phyloP scores from a whole-genome alignment of 1,140 invertebrate genomes.

The Euschistus heros region DNA sequence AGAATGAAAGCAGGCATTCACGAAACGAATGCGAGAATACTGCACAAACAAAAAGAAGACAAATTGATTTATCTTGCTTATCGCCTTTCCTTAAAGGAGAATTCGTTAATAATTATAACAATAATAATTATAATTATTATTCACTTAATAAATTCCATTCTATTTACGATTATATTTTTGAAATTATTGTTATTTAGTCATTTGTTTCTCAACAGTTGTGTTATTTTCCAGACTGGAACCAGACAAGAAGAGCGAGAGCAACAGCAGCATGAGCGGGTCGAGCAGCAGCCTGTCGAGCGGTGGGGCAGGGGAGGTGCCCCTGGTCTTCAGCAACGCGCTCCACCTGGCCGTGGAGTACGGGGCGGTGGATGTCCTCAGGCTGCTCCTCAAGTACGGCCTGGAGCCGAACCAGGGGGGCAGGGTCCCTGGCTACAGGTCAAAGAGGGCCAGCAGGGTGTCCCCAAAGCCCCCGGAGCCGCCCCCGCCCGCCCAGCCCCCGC shows the following conservation, averaged over 20 bases:
- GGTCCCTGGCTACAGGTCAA: conserved; percentile 26
- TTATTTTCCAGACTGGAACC: conserved; percentile 30
- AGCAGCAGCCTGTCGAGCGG: not conserved
- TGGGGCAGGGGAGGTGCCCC: conserved; percentile 29
- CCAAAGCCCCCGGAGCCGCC: conserved; percentile 9
- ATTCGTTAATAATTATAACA: too few species aligned
- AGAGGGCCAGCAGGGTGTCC: conserved; percentile 21
- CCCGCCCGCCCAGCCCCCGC: conserved; percentile 18
- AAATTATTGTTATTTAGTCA: not conserved
- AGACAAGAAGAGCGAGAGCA: conserved; percentile 1
- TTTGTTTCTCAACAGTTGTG: not conserved
- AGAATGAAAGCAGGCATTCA: too few species aligned
- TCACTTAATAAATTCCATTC: too few species aligned
- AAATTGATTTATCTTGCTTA: too few species aligned
- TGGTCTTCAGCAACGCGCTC: conserved; percentile 44
- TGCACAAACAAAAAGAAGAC: too few species aligned
- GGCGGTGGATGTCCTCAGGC: conserved; percentile 43
- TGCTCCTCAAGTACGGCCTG: conserved; percentile 44
- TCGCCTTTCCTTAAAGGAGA: too few species aligned
- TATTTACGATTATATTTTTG: too few species aligned
- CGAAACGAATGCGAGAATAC: too few species aligned
- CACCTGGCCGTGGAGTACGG: conserved; percentile 46
- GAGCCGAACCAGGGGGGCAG: conserved; percentile 43
- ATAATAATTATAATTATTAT: too few species aligned
- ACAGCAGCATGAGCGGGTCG: not conserved